Base-by-base conservation (phyloP, 2,797 vertebrate species). In the Chelonia mydas region DNA sequence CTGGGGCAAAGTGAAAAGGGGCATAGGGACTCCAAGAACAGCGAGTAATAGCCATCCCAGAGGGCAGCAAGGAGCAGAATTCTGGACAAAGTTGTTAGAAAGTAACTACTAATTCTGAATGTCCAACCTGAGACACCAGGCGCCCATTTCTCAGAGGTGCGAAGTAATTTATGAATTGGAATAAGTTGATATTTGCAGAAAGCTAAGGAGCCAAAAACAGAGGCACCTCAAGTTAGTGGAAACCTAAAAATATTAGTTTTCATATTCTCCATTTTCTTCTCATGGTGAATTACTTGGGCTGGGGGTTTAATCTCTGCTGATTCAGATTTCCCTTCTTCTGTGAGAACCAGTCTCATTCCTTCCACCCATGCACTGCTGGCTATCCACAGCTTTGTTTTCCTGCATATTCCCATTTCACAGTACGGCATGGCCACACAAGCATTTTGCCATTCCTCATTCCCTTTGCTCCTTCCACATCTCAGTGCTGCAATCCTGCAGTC, bases 11-110 rank as follows among this genome's bases (percentile, higher is more conserved):
- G 47, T 49, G 45, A 13, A 51, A 5, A 6, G 15, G 13, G 5
- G 15, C n/a, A 47, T 17, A 31, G 37, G 88, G 21, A n/a, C 25
- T 83, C 90, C n/a, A 51, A 5, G 7, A 45, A 13, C 74, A 28
- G 74, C 16, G 12, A 49, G 7, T 12, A 49, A 8, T 28, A 45
- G 27, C 74, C 15, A 49, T 27, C 45, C 27, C 27, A 45, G 27
- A 49, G 13, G 27, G 13, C 41, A 17, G 45, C 28, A 77, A 28
- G 25, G 25, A 55, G 19, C 74, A 49, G 55, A 77, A 81, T 47
- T 88, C 83, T 53, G 90, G 45, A 89, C 51, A 59, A 88, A 94
- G 31, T 12, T 37, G 50, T 51, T 41, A 84, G 59, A 88, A 76
- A 88, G 6, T 41, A 90, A 45, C 7, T 33, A 41, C 1, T 51